Base-by-base conservation (phyloP, 2,888 invertebrate species). In the Acanthosepion pharaonis region DNA sequence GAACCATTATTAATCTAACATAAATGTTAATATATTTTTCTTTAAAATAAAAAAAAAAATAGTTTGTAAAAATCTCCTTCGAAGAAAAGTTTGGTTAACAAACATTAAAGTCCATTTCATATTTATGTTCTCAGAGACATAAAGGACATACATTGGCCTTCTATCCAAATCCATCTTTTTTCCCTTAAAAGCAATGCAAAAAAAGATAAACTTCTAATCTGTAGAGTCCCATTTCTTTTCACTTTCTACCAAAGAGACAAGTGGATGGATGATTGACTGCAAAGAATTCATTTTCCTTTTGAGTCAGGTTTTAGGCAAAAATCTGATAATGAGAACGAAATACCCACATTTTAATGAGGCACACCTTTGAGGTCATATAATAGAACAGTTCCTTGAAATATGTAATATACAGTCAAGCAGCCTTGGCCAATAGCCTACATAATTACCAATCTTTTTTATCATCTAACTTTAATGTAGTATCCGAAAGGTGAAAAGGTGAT, bases 371-470 rank as follows among this genome's bases (percentile, higher is more conserved):
- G 78, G 78, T 78, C 78, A 78, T 11, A 78, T 78, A 78, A 78
- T 78, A 78, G 78, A 28, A 78, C 78, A 78, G 78, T n/a, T 78
- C 78, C 78, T 28, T 78, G n/a, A 78, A 78, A 78, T 78, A 78
- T 25, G 9, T 78, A 55, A 18, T 20, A 15, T 55, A 55, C 8
- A 28, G 78, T 78, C 78, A 78, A 78, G 78, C 78, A 78, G 11
- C n/a, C 78, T 78, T 78, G 78, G 78, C 78, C 78, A 78, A 78
- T 78, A 78, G n/a, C 78, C 78, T 78, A 28, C n/a, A 78, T 78
- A 78, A 78, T 78, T 78, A 28, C 78, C 28, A 5, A 25, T 28
- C 55, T 55, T 20, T 55, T 78, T 78, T 28, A 78, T 78, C 78
- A 78, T n/a, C 28, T 28, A 78, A n/a, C 25, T n/a, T 9, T 78